Evolutionary conservation across 2,888 invertebrate genomes (phyloP).

Genomic region (Xestia sexstrigata): DNA sequence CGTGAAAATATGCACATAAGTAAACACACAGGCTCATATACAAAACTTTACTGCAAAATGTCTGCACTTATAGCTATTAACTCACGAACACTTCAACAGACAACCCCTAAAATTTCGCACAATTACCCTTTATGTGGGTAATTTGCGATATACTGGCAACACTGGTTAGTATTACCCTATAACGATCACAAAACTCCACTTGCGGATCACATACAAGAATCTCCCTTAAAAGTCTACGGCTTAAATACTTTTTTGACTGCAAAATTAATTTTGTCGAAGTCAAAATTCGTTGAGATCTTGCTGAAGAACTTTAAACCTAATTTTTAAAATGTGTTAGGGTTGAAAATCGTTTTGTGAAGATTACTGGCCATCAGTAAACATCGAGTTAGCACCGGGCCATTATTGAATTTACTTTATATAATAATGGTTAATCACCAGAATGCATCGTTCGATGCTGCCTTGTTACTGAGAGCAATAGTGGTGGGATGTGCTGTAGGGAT

Average conservation of each 20-base stretch:
- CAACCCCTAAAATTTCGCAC: conserved; percentile 80
- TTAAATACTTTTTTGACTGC: conserved; percentile 60
- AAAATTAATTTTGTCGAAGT: conserved; percentile 60
- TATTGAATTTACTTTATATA: conserved; percentile 91
- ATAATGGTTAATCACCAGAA: conserved; percentile 90
- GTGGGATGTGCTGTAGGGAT: conserved; percentile 48
- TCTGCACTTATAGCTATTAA: conserved; percentile 76
- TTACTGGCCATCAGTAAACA: conserved; percentile 83
- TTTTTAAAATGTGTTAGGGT: conserved; percentile 63
- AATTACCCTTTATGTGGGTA: conserved; percentile 87
- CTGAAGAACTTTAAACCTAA: conserved; percentile 70
- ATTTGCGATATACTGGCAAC: conserved; percentile 86
- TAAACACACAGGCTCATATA: conserved; percentile 66
- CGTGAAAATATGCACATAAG: conserved; percentile 61
- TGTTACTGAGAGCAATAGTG: conserved; percentile 83
- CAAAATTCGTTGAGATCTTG: conserved; percentile 65
- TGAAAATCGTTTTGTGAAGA: conserved; percentile 58
- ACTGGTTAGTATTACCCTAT: conserved; percentile 80
- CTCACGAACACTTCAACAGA: conserved; percentile 79
- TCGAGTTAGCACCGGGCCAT: conserved; percentile 86
- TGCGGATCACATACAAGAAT: conserved; percentile 46
- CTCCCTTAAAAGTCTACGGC: conserved; percentile 39
- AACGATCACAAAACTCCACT: conserved; percentile 62
- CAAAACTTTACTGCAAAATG: conserved; percentile 60
- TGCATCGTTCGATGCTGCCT: conserved; percentile 88